phyloP scores from a whole-genome alignment of 2,888 invertebrate genomes.

The Eretmocerus hayati region DNA sequence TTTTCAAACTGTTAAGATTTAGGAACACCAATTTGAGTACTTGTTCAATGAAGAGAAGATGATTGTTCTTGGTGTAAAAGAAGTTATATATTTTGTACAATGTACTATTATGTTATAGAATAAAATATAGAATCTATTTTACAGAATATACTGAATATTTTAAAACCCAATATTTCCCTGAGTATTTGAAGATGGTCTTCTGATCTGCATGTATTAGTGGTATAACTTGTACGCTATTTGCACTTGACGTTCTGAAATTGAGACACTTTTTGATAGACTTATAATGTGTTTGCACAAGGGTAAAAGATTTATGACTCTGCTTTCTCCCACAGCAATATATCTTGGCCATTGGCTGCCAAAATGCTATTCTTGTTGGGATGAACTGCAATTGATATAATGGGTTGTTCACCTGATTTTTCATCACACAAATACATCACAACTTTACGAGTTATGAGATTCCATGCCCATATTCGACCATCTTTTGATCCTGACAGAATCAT shows the following conservation, averaged over 20 bases:
- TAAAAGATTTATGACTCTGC: slow-evolving; percentile 26
- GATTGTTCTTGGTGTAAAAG: too few species aligned
- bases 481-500: slow-evolving; percentile 86
- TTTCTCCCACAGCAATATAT: slow-evolving; percentile 60
- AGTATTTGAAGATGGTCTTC: too few species aligned
- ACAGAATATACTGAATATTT: too few species aligned
- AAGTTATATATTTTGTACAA: too few species aligned
- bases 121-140: slow-evolving; percentile 1
- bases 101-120: background rate
- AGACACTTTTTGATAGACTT: too few species aligned
- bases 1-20: slow-evolving; percentile 38
- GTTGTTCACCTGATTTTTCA: slow-evolving; percentile 40
- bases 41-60: too few species aligned
- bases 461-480: slow-evolving; percentile 77
- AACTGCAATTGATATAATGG: slow-evolving; percentile 60
- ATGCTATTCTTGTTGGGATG: slow-evolving; percentile 72
- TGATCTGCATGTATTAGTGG: too few species aligned
- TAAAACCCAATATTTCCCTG: too few species aligned
- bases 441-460: slow-evolving; percentile 79
- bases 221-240: too few species aligned
- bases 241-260: too few species aligned
- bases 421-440: slow-evolving; percentile 46
- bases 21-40: too few species aligned
- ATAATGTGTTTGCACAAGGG: too few species aligned
- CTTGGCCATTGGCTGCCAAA: slow-evolving; percentile 67